Evolutionary conservation across 2,888 invertebrate genomes (phyloP), one percentile per base, ranked within the genome.

Genomic region (Archips xylosteana): DNA sequence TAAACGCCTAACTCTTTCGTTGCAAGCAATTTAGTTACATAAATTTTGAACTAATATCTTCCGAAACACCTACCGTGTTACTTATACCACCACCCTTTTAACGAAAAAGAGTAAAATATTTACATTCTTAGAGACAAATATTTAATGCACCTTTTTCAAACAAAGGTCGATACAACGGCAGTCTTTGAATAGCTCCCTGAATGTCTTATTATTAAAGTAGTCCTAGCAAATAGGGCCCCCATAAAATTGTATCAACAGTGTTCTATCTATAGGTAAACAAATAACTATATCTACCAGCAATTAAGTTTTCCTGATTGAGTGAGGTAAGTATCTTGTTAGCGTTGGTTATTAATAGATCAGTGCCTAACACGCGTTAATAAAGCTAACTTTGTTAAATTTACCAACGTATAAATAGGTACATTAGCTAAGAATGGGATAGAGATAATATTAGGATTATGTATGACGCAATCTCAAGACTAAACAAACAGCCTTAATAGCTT

Each of bases 381-480:
- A 51, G n/a, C 15, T 4, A 49, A 49, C n/a, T 49, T 3, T 49
- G 1, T 12, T 45, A 12, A 12, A 3, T 45, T 12, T 45, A 45
- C 12, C 12, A 45, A 45, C 12, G 6, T 49, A 49, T 2, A 49
- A 49, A 49, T 49, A 1, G 23, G 23, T 23, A 51, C 51, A 51
- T n/a, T 15, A 51, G 51, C 51, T 51, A 51, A 51, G 51, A 15
- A 57, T 32, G 10, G 10, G 57, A 32, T 12, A 57, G 57, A 34
- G 32, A 23, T 32, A 57, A 57, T 32, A 54, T 54, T 54, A 54
- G 23, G 23, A 13, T 45, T 47, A 47, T 60, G 60, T 47, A 47
- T 60, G 60, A 71, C 51, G 39, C 32, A 34, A 32, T 57, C n/a
- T 45, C 32, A 32, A n/a, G 67, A 68, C 68, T 15, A 62, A 59